Conservation (phyloP, 2,888 invertebrate species). For the Eupithecia exiguata region DNA sequence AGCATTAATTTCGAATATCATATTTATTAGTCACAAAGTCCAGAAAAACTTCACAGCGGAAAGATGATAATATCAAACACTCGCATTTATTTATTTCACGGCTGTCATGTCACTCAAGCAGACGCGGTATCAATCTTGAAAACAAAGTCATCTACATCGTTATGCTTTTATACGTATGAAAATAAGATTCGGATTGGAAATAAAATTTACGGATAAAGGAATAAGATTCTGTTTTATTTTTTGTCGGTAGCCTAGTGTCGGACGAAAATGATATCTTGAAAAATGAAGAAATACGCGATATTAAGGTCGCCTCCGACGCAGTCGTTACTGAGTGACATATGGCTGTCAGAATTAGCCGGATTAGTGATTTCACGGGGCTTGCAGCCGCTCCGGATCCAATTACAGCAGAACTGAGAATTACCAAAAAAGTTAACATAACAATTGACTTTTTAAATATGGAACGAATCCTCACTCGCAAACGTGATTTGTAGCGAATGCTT, state of each 20-base stretch:
- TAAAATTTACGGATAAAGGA: not conserved
- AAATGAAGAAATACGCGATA: constrained; percentile 44
- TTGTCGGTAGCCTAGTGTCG: constrained; percentile 38
- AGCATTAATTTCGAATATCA: constrained; percentile 24
- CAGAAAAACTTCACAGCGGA: constrained; percentile 34
- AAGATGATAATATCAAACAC: constrained; percentile 47
- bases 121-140: constrained; percentile 56
- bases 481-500: constrained; percentile 59
- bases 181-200: constrained; percentile 22
- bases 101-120: constrained; percentile 65
- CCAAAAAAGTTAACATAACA: constrained; percentile 71
- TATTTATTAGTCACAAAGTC: constrained; percentile 40
- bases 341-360: constrained; percentile 83
- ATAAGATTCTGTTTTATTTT: constrained; percentile 8
- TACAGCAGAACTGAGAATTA: constrained; percentile 75
- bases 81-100: constrained; percentile 68
- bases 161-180: constrained; percentile 33
- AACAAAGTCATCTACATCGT: constrained; percentile 41
- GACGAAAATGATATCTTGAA: constrained; percentile 38
- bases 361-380: constrained; percentile 82
- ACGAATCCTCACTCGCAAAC: constrained; percentile 56
- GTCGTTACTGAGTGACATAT: constrained; percentile 81
- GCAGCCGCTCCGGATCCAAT: constrained; percentile 76
- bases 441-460: constrained; percentile 67
- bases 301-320: constrained; percentile 54